Base-by-base conservation (phyloP, 1,140 invertebrate genomes). In the Anoplolepis gracilipes region DNA sequence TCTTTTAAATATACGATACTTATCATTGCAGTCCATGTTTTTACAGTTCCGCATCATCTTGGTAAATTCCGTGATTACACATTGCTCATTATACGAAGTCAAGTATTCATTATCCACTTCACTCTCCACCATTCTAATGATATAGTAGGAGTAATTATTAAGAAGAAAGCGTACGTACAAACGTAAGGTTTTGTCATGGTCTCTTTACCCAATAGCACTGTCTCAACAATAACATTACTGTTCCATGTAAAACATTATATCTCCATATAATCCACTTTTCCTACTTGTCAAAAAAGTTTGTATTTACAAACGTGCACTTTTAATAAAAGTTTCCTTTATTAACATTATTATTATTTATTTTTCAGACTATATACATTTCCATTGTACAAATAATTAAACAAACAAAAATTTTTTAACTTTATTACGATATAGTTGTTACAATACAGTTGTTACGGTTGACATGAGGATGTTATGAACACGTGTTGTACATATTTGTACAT, bases 381-480 rank as follows among this genome's bases (percentile, higher is more conserved):
- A 11, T 36, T 6, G 16, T 2, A 46, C 5, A 46, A 22, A 57
- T 28, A 79, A 79, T 69, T 36, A 13, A 49, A 19, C 46, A 49
- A 49, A 49, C 46, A 49, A 49, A 19, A 49, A 49, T 19, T 5
- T 90, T 87, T 61, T 85, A 64, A 36, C 75, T 61, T 67, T 46
- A 64, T 72, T n/a, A 30, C 82, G 85, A 39, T 67, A 49, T 25
- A 57, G 86, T 81, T 76, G 42, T 70, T 77, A 28, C 61, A n/a
- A n/a, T 46, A 70, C 88, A 67, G 65, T 87, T 90, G 91, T 92
- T 89, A 88, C 39, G 91, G 57, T 82, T 67, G 67, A 67, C 85
- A 69, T n/a, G 86, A 89, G 87, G 55, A 76, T 73, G 64, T 79
- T 86, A 81, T 61, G 42, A 84, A 75, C 88, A 88, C 88, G 76